These are phyloP conservation scores for Lepidurus couesii DNA, from an alignment of 1,140 invertebrate species.

Conservation along the genomic window DNA sequence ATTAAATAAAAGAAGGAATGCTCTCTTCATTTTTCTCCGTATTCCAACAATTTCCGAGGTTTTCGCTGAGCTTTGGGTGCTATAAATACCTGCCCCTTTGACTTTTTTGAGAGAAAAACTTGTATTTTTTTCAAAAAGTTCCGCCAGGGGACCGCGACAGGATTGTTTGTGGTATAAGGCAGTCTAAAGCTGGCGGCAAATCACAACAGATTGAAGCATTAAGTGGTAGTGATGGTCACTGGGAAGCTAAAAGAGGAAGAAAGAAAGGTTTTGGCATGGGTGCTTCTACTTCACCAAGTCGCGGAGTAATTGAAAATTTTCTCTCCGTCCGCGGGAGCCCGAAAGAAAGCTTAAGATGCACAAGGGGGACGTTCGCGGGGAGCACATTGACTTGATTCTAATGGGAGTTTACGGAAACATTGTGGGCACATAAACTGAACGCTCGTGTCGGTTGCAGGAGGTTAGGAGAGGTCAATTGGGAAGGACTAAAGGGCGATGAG, in stretches of 20 bases:
- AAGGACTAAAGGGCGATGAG: conserved; percentile 15
- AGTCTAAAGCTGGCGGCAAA: conserved; percentile 18
- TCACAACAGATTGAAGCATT: conserved; percentile 22
- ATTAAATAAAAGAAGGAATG: too few relatives aligned
- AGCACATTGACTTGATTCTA: conserved; percentile 15
- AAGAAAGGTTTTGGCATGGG: background rate
- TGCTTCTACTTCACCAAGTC: background rate
- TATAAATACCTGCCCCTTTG: background rate
- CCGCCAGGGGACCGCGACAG: background rate
- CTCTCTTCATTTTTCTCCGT: too few relatives aligned
- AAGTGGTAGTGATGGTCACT: conserved; percentile 11
- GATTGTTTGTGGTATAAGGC: background rate
- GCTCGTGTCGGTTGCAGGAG: conserved; percentile 13
- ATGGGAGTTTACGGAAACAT: conserved; percentile 22
- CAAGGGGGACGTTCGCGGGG: background rate
- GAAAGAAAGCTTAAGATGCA: background rate
- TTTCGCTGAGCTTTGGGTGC: too few relatives aligned
- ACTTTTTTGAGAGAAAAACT: background rate
- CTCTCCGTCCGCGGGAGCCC: background rate
- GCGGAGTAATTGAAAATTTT: conserved; percentile 11
- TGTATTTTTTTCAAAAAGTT: background rate
- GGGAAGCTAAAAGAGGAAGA: background rate
- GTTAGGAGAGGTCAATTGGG: conserved; percentile 19
- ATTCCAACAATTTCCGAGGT: too few relatives aligned
- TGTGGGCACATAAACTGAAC: conserved; percentile 17